These are phyloP conservation scores for Formica aserva DNA, from an alignment of 2,888 invertebrate genomes.

Conservation along the genomic window DNA sequence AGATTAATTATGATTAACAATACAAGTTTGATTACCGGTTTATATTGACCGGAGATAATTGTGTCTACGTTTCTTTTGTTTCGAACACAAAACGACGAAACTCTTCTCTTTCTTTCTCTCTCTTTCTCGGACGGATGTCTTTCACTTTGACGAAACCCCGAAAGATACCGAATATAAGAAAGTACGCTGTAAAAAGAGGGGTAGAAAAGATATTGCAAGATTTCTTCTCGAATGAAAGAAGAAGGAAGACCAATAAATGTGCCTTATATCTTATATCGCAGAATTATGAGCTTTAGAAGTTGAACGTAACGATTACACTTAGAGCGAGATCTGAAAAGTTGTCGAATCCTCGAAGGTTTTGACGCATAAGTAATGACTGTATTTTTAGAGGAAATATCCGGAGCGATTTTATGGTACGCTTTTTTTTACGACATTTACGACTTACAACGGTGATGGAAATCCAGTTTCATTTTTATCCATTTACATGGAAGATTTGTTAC, in stretches of 20 bases:
- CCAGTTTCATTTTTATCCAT: slow-evolving; percentile 21
- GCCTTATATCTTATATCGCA: neutral
- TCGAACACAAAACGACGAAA: neutral
- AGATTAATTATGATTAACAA: slow-evolving; percentile 70
- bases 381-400: neutral
- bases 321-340: slow-evolving; percentile 17
- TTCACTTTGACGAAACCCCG: slow-evolving; percentile 2
- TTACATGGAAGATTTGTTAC: slow-evolving; percentile 11
- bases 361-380: neutral
- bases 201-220: neutral
- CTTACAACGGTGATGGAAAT: neutral
- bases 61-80: neutral
- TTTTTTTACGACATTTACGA: neutral
- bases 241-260: slow-evolving; percentile 3
- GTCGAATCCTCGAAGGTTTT: neutral
- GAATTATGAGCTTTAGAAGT: slow-evolving; percentile 14
- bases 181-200: neutral
- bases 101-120: neutral
- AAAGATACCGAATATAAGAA: neutral
- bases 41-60: slow-evolving; percentile 37
- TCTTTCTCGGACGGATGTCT: neutral
- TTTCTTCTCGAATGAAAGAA: slow-evolving; percentile 2
- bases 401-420: neutral
- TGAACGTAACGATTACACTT: slow-evolving; percentile 8
- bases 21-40: slow-evolving; percentile 1